Conservation (phyloP, 2,113 vertebrate genomes). For the Peromyscus californicus region DNA sequence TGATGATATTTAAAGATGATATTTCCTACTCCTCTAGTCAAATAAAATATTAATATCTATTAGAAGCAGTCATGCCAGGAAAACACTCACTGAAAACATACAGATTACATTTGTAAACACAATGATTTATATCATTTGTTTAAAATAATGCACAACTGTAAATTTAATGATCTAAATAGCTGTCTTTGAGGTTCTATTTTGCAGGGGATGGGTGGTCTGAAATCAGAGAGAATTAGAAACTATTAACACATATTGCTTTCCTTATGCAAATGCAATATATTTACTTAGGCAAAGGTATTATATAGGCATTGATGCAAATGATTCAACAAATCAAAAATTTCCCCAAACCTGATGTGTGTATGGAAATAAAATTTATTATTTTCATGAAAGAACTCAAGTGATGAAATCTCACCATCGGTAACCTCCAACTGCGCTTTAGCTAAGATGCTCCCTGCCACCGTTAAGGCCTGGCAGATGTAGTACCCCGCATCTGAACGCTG, state of each 20-base stretch:
- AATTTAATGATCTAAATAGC: slow-evolving; percentile 33
- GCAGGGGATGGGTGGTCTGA: background rate
- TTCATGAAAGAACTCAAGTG: slow-evolving; percentile 29
- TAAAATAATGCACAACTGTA: background rate
- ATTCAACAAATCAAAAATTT: background rate
- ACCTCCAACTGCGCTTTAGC: slow-evolving; percentile 99
- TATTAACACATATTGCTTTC: background rate
- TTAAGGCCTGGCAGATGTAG: slow-evolving; percentile 99
- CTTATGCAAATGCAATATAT: background rate
- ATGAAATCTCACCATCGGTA: slow-evolving; percentile 94
- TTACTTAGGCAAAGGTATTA: background rate
- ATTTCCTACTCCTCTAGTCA: background rate
- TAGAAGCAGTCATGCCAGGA: slow-evolving; percentile 43
- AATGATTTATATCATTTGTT: background rate
- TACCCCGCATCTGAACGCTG: slow-evolving; percentile 96
- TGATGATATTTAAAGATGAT: slow-evolving; percentile 37
- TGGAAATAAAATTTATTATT: slow-evolving; percentile 16
- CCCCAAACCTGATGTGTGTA: background rate
- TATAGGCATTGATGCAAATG: background rate
- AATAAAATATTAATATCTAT: slow-evolving; percentile 47
- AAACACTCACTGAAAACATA: slow-evolving; percentile 26
- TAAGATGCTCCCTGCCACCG: slow-evolving; percentile 98
- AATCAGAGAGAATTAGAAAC: slow-evolving; percentile 12
- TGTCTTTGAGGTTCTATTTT: background rate
- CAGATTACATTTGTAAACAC: background rate